Evolutionary conservation across 2,797 vertebrate species (phyloP).

Genomic region (Hoplostethus atlanticus): DNA sequence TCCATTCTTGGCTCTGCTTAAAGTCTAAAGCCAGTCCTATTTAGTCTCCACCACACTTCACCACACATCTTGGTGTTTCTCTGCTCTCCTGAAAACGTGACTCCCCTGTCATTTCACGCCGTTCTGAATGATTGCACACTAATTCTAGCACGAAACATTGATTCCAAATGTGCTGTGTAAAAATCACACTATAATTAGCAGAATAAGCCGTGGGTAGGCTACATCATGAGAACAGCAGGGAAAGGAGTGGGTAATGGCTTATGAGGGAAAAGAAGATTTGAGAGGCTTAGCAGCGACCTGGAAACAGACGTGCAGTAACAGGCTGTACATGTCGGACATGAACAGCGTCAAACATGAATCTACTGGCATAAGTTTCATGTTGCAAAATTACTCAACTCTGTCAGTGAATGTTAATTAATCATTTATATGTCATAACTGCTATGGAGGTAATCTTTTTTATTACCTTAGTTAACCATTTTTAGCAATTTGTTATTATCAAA

Average conservation of each 20-base stretch:
- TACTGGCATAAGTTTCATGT: conserved; percentile 8
- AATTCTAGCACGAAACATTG: not conserved
- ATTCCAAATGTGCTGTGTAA: conserved; percentile 23
- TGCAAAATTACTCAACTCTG: not conserved
- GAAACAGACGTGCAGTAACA: conserved; percentile 70
- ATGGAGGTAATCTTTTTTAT: too few relatives aligned
- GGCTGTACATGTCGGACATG: conserved; percentile 19
- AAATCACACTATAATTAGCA: conserved; percentile 21
- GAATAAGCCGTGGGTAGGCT: conserved; percentile 38
- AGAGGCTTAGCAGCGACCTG: conserved; percentile 81
- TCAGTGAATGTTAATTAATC: too few relatives aligned
- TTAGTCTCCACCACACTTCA: conserved; percentile 18
- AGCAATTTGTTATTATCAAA: too few relatives aligned
- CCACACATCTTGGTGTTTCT: not conserved
- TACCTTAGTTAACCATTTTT: too few relatives aligned
- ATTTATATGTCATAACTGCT: too few relatives aligned
- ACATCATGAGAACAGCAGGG: conserved; percentile 38
- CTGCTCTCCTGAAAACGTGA: not conserved
- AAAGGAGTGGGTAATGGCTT: conserved; percentile 68
- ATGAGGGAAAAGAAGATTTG: conserved; percentile 79
- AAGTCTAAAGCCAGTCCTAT: conserved; percentile 12
- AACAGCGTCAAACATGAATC: conserved; percentile 60
- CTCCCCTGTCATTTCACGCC: not conserved
- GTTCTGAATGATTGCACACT: not conserved
- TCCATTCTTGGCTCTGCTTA: conserved; percentile 29